Evolutionary conservation across 2,113 vertebrate genomes (phyloP).

Genomic region (Brachypodius melanocephalos): DNA sequence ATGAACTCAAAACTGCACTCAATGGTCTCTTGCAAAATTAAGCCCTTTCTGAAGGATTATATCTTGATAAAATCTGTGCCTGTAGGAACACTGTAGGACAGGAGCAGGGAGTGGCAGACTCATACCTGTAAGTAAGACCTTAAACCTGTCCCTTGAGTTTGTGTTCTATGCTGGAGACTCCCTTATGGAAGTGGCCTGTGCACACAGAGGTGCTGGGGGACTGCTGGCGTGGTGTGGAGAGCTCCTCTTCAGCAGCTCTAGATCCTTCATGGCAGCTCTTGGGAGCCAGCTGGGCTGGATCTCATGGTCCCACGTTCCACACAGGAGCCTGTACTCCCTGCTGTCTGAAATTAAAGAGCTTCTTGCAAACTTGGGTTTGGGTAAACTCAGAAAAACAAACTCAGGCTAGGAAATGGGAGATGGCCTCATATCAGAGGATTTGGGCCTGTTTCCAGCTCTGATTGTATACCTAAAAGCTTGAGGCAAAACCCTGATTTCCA

Average conservation of each 20-base stretch:
- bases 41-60: not conserved
- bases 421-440: not conserved
- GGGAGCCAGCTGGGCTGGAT: not conserved
- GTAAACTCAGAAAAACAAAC: not conserved
- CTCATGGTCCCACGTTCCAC: fast-evolving
- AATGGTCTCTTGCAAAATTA: not conserved
- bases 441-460: not conserved
- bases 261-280: not conserved
- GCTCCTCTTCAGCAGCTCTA: not conserved
- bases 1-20: not conserved
- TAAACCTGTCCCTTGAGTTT: not conserved
- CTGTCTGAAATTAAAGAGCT: not conserved
- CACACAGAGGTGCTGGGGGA: not conserved
- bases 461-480: not conserved
- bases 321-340: not conserved
- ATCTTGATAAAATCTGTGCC: not conserved
- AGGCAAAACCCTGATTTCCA: not conserved
- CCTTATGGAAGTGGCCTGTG: not conserved
- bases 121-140: not conserved
- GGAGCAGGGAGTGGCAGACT: not conserved
- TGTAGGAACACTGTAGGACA: not conserved
- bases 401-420: not conserved
- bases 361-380: not conserved
- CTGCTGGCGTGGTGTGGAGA: not conserved
- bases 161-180: not conserved